A percentile compares a stretch with the other conserved stretches of the same genome.
These are phyloP conservation scores for Phenganax subtilis DNA, from an alignment of 92 coral and sea anemone species.

Conservation along the genomic window DNA sequence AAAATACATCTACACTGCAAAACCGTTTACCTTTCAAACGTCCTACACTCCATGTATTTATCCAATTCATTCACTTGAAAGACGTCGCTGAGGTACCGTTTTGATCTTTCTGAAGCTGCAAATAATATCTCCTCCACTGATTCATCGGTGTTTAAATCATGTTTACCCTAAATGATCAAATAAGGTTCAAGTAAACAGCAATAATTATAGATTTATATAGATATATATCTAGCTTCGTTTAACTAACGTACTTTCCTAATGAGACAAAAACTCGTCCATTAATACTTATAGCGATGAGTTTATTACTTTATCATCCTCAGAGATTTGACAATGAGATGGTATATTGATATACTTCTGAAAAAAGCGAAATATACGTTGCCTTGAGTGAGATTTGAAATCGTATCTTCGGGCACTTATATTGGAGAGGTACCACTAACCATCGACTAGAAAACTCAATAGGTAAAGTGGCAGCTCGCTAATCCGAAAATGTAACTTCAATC, in stretches of 20 bases:
- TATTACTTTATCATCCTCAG: no score
- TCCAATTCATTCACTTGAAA: conserved; percentile 74
- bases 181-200: not conserved
- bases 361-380: no score
- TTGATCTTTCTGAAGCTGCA: conserved; percentile 58
- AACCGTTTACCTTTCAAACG: conserved; percentile 75
- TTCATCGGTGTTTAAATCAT: conserved; percentile 54
- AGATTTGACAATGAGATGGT: no score
- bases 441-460: no score
- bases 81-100: conserved; percentile 57
- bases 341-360: no score
- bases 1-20: not conserved
- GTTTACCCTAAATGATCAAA: conserved; percentile 56
- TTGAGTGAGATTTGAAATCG: no score
- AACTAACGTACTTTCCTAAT: not conserved
- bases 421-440: no score
- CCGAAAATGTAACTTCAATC: no score
- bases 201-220: not conserved
- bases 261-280: no score
- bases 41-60: conserved; percentile 73
- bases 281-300: no score
- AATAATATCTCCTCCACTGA: conserved; percentile 71
- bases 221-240: not conserved
- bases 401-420: no score
- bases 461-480: no score